These are phyloP conservation scores for Vespertilio murinus DNA, from an alignment of 2,797 vertebrate species.

Conservation along the genomic window DNA sequence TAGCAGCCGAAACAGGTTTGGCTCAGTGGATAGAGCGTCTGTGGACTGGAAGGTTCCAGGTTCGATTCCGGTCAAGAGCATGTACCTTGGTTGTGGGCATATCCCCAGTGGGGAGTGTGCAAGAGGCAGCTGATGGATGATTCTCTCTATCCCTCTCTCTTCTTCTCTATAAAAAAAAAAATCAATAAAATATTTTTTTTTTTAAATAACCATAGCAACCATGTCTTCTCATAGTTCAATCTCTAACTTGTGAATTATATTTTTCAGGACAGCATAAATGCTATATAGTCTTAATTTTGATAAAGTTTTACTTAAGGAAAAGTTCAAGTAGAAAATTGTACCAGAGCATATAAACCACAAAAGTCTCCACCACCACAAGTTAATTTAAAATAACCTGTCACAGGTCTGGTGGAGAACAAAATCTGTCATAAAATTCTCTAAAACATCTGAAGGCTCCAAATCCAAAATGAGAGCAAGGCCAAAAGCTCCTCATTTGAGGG, in stretches of 20 bases:
- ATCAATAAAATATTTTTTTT: no score
- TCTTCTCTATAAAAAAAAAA: no score
- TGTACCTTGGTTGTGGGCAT: no score
- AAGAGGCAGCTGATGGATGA: no score
- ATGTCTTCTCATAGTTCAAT: constrained; percentile 41
- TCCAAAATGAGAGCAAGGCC: constrained; percentile 12
- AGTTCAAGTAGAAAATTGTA: constrained; percentile 22
- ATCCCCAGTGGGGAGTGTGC: no score
- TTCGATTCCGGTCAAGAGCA: no score
- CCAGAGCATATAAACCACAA: background rate
- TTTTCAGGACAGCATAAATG: background rate
- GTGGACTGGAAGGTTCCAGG: no score
- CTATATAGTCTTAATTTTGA: background rate
- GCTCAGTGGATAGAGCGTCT: no score
- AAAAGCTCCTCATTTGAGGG: constrained; percentile 1
- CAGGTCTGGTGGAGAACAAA: constrained; percentile 22
- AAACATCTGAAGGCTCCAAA: constrained; percentile 43
- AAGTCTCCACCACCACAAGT: constrained; percentile 16
- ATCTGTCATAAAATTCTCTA: background rate
- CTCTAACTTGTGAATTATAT: background rate
- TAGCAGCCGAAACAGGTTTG: no score
- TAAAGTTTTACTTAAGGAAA: constrained; percentile 23
- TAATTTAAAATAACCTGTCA: constrained; percentile 44
- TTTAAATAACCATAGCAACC: constrained; percentile 41
- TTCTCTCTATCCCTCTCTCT: no score